Evolutionary conservation across 2,797 vertebrate genomes (phyloP), one percentile per base, ranked within the genome.

Genomic region (Amblyopsis hoosieri): DNA sequence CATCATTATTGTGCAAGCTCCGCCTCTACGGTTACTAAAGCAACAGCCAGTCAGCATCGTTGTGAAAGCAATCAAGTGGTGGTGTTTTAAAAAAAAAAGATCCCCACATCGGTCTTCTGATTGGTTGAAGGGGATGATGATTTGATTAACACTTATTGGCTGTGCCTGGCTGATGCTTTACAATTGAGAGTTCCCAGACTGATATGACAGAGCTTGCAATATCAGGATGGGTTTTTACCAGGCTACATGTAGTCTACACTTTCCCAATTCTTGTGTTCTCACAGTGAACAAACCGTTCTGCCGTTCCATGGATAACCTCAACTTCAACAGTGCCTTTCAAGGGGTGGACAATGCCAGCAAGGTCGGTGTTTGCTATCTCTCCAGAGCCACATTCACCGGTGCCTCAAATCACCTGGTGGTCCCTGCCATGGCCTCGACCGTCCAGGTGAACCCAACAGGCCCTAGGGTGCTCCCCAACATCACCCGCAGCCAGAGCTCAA

Each of bases 271-370:
- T 54, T 9, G 33, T 9, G 63, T 51, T 47, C n/a, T 19, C 19
- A 9, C 75, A 95, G 94, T 75, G 53, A 82, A 78, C 64, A 92
- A 91, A 80, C 60, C 72, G 19, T 78, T 92, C 67, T 92, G 84
- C 67, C 82, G 57, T 67, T 96, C 94, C 46, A 91, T 94, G 90
- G 93, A 95, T 70, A 91, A 96, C 67, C 85, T 95, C 59, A 90
- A 78, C 82, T 88, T 81, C 69, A 85, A 58, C 72, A 86, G 87
- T 88, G 83, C 84, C 81, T 93, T 91, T 59, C 76, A 67, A 49
- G 75, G 79, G 15, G 66, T 56, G 37, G 67, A 66, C 45, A 70
- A 57, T 46, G 56, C 54, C 65, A 62, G 37, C 3, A 2, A 12
- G 5, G 61, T 60, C 1, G 78, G 78, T 45, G 77, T 75, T 17